Evolutionary conservation across 92 coral and sea anemone genomes (phyloP), one percentile per base, ranked within the genome.

Genomic region (Virgularia gustaviana): DNA sequence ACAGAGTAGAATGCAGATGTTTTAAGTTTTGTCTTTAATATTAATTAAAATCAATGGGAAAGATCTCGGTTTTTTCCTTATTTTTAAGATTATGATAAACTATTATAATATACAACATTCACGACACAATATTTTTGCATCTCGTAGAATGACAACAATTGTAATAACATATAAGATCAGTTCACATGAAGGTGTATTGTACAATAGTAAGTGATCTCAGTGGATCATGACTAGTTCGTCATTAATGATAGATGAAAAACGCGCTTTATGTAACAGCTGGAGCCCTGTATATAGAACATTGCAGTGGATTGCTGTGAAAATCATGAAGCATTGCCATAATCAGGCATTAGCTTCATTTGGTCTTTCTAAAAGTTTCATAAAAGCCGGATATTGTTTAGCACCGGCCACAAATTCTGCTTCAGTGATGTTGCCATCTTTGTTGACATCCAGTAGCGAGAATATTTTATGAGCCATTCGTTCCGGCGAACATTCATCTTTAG

Each of bases 391-490:
- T 54, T 89, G 90, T 56, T 94, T 88, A 19, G 90, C 92, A 6
- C 99, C 99, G 1, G 96, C 91, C n/a, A 94, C 80, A 80, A 94
- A 94, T 43, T 94, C 99, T 11, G 83, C 87, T 71, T 82, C 87
- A 20, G 84, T 94, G 62, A 94, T 85, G 43, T 88, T 84, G 0
- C 99, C 99, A 67, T 88, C 95, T 62, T 85, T 94, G 76, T 94
- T 95, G 8, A 84, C 84, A 59, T 94, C 99, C 8, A 94, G 87
- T 61, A 83, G 88, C 65, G 85, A 83, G 75, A 94, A 89, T 63
- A 94, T 77, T 86, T 94, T 94, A 85, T 89, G 83, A 13, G 99
- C 88, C 61, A 94, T 89, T 83, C 90, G 85, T 67, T 94, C 96
- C 4, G 96, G 96, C 10, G 99, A 89, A 71, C 82, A 89, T 54